Evolutionary conservation across 2,113 vertebrate species (phyloP).

Genomic region (Ginglymostoma cirratum): DNA sequence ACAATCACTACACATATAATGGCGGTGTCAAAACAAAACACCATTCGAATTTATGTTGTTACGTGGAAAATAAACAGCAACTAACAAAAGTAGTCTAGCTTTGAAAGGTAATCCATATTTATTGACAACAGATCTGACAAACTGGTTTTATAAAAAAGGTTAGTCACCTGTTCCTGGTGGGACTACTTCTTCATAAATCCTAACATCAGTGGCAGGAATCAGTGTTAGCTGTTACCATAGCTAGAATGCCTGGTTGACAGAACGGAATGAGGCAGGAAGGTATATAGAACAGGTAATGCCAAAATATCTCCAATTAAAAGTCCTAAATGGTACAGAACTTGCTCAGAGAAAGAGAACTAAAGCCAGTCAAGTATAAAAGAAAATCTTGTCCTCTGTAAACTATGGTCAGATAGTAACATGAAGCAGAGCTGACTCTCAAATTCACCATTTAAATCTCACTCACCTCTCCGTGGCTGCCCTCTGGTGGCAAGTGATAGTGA

Average conservation of each 20-base stretch:
- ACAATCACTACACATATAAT: too few species aligned
- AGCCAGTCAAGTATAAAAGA: background rate
- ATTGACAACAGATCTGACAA: too few species aligned
- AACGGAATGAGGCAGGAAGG: background rate
- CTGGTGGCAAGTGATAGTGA: conserved; percentile 78
- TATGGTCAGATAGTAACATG: background rate
- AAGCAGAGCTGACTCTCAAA: background rate
- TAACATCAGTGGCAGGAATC: background rate
- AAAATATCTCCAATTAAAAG: background rate
- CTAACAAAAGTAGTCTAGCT: too few species aligned
- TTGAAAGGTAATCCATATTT: too few species aligned
- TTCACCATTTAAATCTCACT: background rate
- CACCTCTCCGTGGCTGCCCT: conserved; percentile 51
- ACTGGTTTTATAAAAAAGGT: too few species aligned
- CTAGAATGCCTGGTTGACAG: background rate
- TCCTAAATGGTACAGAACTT: background rate
- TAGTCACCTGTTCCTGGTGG: too few species aligned
- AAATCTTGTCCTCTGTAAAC: background rate
- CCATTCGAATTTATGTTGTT: too few species aligned
- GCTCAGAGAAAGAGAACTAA: background rate
- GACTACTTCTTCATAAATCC: background rate
- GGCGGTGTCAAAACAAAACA: too few species aligned
- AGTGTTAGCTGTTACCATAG: background rate
- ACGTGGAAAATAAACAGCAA: too few species aligned
- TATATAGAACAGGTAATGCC: background rate